These are phyloP conservation scores for Aeoliscus strigatus DNA, from an alignment of 2,797 vertebrate species.

Conservation along the genomic window DNA sequence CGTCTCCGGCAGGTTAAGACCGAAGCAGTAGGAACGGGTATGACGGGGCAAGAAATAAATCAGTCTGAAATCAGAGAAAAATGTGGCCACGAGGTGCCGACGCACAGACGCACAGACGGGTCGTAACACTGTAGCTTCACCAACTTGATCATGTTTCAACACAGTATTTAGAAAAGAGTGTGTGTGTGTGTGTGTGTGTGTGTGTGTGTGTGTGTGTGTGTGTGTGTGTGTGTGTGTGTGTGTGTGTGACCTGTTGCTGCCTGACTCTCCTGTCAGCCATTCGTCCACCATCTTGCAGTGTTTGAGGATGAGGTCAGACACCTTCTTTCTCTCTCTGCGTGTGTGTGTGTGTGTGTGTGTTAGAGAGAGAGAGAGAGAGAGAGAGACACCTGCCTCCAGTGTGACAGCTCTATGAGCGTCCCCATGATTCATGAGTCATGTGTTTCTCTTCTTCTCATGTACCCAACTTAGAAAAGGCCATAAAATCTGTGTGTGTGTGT, in stretches of 20 bases:
- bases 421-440: slow-evolving; percentile 97
- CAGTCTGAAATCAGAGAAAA: slow-evolving; percentile 20
- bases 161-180: slow-evolving; percentile 67
- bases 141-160: slow-evolving; percentile 40
- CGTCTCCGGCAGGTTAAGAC: no score
- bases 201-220: slow-evolving; percentile 8
- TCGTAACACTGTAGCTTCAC: slow-evolving; percentile 42
- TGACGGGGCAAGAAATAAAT: slow-evolving; percentile 18
- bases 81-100: slow-evolving; percentile 19
- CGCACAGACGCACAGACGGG: no score
- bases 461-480: slow-evolving; percentile 62
- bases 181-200: slow-evolving; percentile 8
- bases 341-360: no score
- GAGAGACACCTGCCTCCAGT: slow-evolving; percentile 87
- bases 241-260: slow-evolving; percentile 68
- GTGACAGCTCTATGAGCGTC: slow-evolving; percentile 94
- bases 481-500: slow-evolving; percentile 29
- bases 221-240: slow-evolving; percentile 9
- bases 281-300: slow-evolving; percentile 78
- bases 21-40: no score
- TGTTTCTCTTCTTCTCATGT: slow-evolving; percentile 76
- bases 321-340: slow-evolving; percentile 76
- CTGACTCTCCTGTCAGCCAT: slow-evolving; percentile 42
- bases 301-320: slow-evolving; percentile 90
- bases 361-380: slow-evolving; percentile 15